Base-by-base conservation (phyloP, 2,888 invertebrate species). In the Trypoxylon attenuatum region DNA sequence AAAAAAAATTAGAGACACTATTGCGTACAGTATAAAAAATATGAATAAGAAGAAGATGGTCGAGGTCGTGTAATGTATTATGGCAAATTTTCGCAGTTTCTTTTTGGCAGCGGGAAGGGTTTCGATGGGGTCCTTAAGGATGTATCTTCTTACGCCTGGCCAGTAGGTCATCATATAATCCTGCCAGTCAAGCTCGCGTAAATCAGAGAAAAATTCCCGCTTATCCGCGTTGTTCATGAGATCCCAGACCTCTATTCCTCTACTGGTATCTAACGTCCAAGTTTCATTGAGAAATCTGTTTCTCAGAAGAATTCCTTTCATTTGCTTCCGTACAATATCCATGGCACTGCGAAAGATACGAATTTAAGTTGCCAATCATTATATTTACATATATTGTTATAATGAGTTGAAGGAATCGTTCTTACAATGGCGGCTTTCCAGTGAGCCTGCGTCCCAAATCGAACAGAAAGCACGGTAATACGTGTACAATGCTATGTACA, bases 141-240 rank as follows among this genome's bases (percentile, higher is more conserved):
- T 0, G 45, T 73, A 63, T 8, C 63, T 19, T 39, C 77, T 55
- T 0, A 81, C 16, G 29, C 78, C 78, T 0, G 49, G 33, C 74
- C 78, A 74, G 53, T 55, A 77, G 1, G 55, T 22, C 2, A 41
- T 19, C 19, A 42, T 22, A 43, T 66, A 78, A 10, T 74, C 73
- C 3, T 56, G 43, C 82, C 81, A 83, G 22, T 82, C 62, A 1
- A 83, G 5, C 2, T 50, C 52, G 10, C 77, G 67, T 2, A 82
- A 33, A 58, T 84, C 81, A 41, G 79, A 76, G 39, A 45, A 66
- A 57, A 84, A 84, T 39, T 79, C 51, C 52, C 77, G 65, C 1
- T 62, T 67, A 59, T 84, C 82, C 0, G 66, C 61, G 1, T 46
- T 10, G 23, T 69, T 73, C 73, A 82, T 73, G n/a, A 51, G 53